These are phyloP conservation scores for Atrina japonica DNA, from an alignment of 2,888 invertebrate species.

Conservation along the genomic window DNA sequence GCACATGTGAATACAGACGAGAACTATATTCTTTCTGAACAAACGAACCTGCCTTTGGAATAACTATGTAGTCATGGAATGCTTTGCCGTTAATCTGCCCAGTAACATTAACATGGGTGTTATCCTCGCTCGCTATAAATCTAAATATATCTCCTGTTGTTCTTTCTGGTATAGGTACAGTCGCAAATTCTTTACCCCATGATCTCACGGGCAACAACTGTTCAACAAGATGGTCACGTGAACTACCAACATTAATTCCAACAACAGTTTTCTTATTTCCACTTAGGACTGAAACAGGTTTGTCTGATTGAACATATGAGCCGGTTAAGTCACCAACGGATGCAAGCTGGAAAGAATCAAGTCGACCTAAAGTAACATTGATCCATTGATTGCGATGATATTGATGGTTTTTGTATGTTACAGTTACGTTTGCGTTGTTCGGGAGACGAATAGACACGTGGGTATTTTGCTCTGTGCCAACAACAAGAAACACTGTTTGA, in stretches of 20 bases:
- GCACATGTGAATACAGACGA: conserved; percentile 39
- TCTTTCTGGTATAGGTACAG: conserved; percentile 64
- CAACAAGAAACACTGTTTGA: conserved; percentile 44
- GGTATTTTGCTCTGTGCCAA: conserved; percentile 41
- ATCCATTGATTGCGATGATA: conserved; percentile 40
- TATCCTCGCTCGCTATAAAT: conserved; percentile 53
- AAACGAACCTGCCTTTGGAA: conserved; percentile 39
- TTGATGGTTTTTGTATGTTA: conserved; percentile 25
- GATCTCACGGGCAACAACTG: conserved; percentile 65
- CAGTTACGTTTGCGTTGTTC: conserved; percentile 36
- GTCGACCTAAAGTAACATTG: conserved; percentile 35
- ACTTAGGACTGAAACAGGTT: conserved; percentile 14
- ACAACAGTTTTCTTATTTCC: conserved; percentile 21
- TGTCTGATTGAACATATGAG: background rate
- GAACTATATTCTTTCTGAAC: conserved; percentile 40
- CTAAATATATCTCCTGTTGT: conserved; percentile 63
- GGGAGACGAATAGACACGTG: conserved; percentile 34
- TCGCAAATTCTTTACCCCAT: conserved; percentile 71
- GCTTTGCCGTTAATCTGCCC: conserved; percentile 30
- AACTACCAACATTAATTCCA: background rate
- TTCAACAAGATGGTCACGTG: conserved; percentile 61
- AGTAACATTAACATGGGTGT: conserved; percentile 40
- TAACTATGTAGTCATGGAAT: conserved; percentile 28
- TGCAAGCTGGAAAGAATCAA: conserved; percentile 46
- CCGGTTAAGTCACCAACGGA: conserved; percentile 18